Percentiles rank a stretch among this genome's conserved stretches.
Evolutionary conservation across 1,140 invertebrate genomes (phyloP).

Genomic region (Brachystomella parvula): DNA sequence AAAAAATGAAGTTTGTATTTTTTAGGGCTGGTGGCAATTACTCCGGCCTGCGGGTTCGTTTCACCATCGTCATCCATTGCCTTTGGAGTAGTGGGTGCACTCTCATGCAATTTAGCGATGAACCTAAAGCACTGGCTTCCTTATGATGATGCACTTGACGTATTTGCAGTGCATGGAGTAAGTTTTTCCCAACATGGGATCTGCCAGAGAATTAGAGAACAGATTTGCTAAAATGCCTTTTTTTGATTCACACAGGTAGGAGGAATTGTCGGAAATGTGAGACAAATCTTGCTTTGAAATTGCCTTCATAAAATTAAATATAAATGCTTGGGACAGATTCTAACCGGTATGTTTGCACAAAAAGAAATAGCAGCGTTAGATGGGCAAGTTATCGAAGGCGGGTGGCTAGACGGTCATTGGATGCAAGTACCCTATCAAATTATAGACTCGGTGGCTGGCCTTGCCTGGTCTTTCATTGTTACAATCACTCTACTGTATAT

Average conservation of each 20-base stretch:
- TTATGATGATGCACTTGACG: conserved; percentile 37
- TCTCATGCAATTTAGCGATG: conserved; percentile 30
- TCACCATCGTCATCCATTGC: conserved; percentile 22
- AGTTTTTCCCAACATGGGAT: no score
- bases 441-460: conserved; percentile 26
- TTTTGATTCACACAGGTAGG: conserved; percentile 18
- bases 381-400: conserved; percentile 24
- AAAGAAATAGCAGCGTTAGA: conserved; percentile 26
- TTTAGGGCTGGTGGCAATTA: conserved; percentile 31
- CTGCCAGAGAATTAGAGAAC: background rate
- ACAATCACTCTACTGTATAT: conserved; percentile 30
- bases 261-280: conserved; percentile 36
- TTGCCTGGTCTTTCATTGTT: conserved; percentile 31
- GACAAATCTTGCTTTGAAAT: background rate
- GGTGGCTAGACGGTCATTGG: conserved; percentile 37
- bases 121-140: conserved; percentile 29
- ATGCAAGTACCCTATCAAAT: conserved; percentile 34
- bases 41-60: conserved; percentile 31
- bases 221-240: background rate
- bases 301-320: background rate
- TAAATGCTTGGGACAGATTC: background rate
- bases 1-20: conserved; percentile 1
- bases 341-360: conserved; percentile 35
- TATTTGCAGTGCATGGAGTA: conserved; percentile 36
- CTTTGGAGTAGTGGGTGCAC: conserved; percentile 35